A percentile compares a stretch with the other conserved stretches of the same genome.
These are phyloP conservation scores for Antheraea yamamai DNA, from an alignment of 2,888 invertebrate species.

Conservation along the genomic window DNA sequence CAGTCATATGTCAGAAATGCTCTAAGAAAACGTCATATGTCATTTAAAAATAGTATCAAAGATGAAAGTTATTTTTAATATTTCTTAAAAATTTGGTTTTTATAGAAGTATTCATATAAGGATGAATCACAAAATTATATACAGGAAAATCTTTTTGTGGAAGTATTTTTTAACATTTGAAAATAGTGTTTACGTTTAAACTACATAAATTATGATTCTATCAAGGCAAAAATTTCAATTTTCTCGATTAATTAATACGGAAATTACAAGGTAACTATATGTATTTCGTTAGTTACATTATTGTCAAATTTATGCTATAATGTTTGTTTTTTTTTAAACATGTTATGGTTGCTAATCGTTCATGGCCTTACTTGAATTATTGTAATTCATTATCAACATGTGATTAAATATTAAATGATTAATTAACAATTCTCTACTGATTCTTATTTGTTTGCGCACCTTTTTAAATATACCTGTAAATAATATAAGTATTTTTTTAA, in stretches of 20 bases:
- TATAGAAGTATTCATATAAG: conserved; percentile 42
- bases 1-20: conserved; percentile 28
- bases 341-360: conserved; percentile 54
- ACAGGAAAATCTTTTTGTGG: conserved; percentile 42
- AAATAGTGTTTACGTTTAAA: conserved; percentile 47
- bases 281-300: conserved; percentile 28
- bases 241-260: conserved; percentile 66
- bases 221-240: conserved; percentile 69
- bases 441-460: background rate
- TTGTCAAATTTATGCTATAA: conserved; percentile 23
- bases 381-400: conserved; percentile 45
- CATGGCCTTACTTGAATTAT: conserved; percentile 58
- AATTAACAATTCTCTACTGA: background rate
- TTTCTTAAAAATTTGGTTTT: conserved; percentile 51
- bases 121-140: conserved; percentile 48
- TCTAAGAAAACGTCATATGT: conserved; percentile 46
- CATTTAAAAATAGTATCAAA: conserved; percentile 74
- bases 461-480: background rate
- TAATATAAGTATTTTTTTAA: background rate
- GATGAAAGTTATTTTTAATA: conserved; percentile 79
- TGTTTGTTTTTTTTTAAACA: conserved; percentile 28
- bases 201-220: conserved; percentile 76
- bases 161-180: conserved; percentile 47
- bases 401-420: conserved; percentile 22
- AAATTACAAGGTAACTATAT: conserved; percentile 64